A percentile compares a stretch with the other conserved stretches of the same genome.
phyloP scores from a whole-genome alignment of 2,113 vertebrate species.

The Odocoileus hemionus region DNA sequence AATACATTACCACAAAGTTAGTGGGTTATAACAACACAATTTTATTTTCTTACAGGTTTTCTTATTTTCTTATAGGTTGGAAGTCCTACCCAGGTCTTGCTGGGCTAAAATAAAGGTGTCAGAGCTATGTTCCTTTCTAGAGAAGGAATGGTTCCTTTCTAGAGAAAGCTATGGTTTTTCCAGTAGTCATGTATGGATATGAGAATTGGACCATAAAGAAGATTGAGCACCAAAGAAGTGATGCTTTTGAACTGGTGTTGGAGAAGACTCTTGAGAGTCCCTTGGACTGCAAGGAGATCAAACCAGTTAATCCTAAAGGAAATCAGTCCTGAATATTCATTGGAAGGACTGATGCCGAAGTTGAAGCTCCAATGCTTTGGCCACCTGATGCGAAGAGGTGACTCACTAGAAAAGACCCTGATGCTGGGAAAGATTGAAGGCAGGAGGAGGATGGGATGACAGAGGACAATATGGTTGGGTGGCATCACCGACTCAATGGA shows the following conservation, averaged over 20 bases:
- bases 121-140: neutral
- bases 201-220: neutral
- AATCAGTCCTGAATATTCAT: neutral
- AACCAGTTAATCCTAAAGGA: neutral
- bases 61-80: neutral
- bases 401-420: neutral
- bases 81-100: neutral
- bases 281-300: neutral
- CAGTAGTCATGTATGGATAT: neutral
- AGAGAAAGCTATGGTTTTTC: neutral
- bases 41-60: neutral
- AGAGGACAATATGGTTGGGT: neutral
- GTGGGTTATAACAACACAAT: neutral
- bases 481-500: neutral
- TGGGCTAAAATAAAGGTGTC: neutral
- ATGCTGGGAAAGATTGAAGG: neutral
- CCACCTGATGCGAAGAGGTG: neutral
- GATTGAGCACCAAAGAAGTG: neutral
- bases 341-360: neutral
- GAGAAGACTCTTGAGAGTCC: neutral
- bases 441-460: neutral
- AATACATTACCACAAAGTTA: neutral
- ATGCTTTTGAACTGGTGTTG: neutral
- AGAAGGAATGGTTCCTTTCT: neutral
- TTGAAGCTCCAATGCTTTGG: neutral